phyloP scores from a whole-genome alignment of 2,888 invertebrate genomes.

The Drosophila subsilvestris region DNA sequence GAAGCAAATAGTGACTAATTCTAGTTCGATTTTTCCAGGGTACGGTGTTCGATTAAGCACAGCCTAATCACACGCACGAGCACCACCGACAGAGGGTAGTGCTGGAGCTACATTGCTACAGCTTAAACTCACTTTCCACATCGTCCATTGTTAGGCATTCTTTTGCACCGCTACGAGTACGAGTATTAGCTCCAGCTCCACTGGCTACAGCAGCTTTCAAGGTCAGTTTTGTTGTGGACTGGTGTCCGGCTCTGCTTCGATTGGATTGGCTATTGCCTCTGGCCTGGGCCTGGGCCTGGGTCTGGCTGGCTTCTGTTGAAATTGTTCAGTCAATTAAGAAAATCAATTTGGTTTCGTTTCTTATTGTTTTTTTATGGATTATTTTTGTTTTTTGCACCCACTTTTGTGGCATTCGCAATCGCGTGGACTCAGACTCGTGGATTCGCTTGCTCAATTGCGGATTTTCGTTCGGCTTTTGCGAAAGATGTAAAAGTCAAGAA shows the following conservation, averaged over 20 bases:
- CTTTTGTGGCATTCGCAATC: conserved; percentile 57
- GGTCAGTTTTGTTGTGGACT: conserved; percentile 62
- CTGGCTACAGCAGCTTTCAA: conserved; percentile 57
- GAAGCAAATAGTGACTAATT: conserved; percentile 30
- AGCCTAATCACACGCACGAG: conserved; percentile 54
- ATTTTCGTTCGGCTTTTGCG: conserved; percentile 61
- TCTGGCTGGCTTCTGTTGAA: conserved; percentile 59
- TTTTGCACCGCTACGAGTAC: conserved; percentile 25
- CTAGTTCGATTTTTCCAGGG: conserved; percentile 42
- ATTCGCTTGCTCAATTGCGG: conserved; percentile 59
- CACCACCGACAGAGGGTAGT: conserved; percentile 37
- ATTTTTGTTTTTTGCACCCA: conserved; percentile 53
- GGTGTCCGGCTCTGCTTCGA: conserved; percentile 33
- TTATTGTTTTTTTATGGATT: conserved; percentile 20
- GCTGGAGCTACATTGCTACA: background rate
- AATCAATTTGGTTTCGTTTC: conserved; percentile 64
- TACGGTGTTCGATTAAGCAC: conserved; percentile 50
- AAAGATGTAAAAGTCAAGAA: conserved; percentile 70
- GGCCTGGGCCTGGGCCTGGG: conserved; percentile 6
- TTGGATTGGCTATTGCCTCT: conserved; percentile 1
- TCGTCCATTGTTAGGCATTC: conserved; percentile 37
- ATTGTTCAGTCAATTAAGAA: conserved; percentile 72
- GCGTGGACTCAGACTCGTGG: conserved; percentile 8
- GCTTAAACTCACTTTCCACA: conserved; percentile 27
- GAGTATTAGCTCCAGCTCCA: background rate